These are phyloP conservation scores for Phasia obesa DNA, from an alignment of 2,888 invertebrate species.

Conservation along the genomic window DNA sequence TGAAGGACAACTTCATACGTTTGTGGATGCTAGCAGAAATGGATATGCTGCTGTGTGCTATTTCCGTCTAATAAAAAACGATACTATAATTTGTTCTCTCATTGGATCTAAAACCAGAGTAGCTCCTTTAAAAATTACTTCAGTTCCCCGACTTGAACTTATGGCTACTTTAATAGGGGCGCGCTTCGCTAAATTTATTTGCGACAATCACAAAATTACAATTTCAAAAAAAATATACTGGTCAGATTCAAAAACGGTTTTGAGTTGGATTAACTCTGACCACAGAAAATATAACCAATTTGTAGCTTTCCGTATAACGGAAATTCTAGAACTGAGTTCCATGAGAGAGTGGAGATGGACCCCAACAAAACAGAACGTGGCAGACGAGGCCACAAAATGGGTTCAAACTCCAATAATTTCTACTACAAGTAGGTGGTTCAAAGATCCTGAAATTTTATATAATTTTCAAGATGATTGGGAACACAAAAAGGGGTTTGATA, in stretches of 20 bases:
- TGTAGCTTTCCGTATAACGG: conserved; percentile 27
- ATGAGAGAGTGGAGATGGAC: background rate
- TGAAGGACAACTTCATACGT: conserved; percentile 32
- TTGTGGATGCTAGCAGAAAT: conserved; percentile 42
- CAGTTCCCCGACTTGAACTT: conserved; percentile 36
- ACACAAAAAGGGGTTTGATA: background rate
- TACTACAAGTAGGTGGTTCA: conserved; percentile 32
- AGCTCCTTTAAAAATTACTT: conserved; percentile 39
- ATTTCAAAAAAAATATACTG: background rate
- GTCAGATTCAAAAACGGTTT: conserved; percentile 26
- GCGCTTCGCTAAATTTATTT: conserved; percentile 19
- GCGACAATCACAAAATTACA: conserved; percentile 6
- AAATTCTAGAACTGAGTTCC: conserved; percentile 44
- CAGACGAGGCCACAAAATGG: conserved; percentile 50
- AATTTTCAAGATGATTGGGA: conserved; percentile 11
- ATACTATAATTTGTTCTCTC: conserved; percentile 36
- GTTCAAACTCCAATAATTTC: conserved; percentile 1
- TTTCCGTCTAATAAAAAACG: conserved; percentile 12
- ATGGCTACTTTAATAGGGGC: conserved; percentile 38
- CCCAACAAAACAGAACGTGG: conserved; percentile 43
- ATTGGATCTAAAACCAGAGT: conserved; percentile 40
- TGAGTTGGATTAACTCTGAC: conserved; percentile 49
- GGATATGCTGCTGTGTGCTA: conserved; percentile 26
- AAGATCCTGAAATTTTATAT: conserved; percentile 37
- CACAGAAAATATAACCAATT: conserved; percentile 39